Conservation (phyloP, 2,888 invertebrate species). For the Trichacis sp. region DNA sequence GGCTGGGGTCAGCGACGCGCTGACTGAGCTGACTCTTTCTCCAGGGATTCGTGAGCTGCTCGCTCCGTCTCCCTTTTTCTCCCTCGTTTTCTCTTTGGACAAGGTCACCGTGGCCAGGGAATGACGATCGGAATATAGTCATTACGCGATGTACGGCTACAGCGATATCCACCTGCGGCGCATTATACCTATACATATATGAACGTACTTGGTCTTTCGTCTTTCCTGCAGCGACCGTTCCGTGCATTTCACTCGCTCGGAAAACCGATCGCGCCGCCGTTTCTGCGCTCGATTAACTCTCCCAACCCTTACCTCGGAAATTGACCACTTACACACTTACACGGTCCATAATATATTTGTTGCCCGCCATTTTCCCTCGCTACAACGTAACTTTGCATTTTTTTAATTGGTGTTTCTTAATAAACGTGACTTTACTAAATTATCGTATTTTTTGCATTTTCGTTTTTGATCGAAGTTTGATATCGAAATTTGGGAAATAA, state of each 20-base stretch:
- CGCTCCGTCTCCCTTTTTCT: neutral
- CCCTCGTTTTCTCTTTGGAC: constrained; percentile 35
- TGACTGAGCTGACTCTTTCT: too few species aligned
- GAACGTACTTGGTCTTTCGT: too few species aligned
- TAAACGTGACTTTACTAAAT: constrained; percentile 12
- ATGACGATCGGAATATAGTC: constrained; percentile 47
- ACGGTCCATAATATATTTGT: constrained; percentile 35
- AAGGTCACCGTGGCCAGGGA: constrained; percentile 42
- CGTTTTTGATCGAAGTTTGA: too few species aligned
- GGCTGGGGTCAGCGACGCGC: too few species aligned
- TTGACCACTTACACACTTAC: constrained; percentile 40
- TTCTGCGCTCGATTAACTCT: neutral
- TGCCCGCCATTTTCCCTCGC: constrained; percentile 15
- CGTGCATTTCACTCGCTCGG: too few species aligned
- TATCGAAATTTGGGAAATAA: too few species aligned
- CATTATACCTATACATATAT: constrained; percentile 25
- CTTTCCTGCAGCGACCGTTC: too few species aligned
- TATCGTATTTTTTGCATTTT: too few species aligned
- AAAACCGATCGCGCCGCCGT: too few species aligned
- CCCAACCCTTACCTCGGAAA: constrained; percentile 28
- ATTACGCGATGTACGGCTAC: constrained; percentile 44
- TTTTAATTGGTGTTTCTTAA: constrained; percentile 30
- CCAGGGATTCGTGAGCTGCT: too few species aligned
- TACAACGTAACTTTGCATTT: constrained; percentile 20
- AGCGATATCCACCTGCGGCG: constrained; percentile 43